Evolutionary conservation across 2,113 vertebrate genomes (phyloP).

Genomic region (Aix galericulata): DNA sequence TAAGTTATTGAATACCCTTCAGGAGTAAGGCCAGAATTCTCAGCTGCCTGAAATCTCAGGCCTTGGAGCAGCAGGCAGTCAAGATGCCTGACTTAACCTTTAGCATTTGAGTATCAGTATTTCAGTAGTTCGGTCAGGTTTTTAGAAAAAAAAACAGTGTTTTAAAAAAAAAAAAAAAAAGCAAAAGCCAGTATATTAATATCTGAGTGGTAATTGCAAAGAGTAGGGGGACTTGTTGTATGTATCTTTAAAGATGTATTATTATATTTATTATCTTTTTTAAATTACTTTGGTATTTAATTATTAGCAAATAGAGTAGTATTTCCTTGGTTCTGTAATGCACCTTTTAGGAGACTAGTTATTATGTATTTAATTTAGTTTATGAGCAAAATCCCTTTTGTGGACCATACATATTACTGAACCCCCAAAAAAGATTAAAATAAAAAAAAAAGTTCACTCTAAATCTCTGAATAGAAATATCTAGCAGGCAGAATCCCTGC

Average conservation of each 20-base stretch:
- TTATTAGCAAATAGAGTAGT: neutral
- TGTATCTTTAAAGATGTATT: neutral
- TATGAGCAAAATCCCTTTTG: neutral
- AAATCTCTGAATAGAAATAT: neutral
- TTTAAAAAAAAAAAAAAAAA: too few species aligned
- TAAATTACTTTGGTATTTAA: neutral
- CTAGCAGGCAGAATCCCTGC: neutral
- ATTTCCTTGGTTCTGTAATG: neutral
- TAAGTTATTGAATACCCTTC: neutral
- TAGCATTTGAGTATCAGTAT: neutral
- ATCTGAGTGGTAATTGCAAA: neutral
- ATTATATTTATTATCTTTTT: neutral
- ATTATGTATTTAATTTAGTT: neutral
- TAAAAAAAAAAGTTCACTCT: neutral
- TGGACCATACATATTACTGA: neutral
- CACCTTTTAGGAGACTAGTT: neutral
- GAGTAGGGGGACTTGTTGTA: neutral
- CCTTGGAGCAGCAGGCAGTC: neutral
- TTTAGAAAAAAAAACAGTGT: neutral
- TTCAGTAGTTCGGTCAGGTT: neutral
- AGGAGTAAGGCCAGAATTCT: neutral
- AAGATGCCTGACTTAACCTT: neutral
- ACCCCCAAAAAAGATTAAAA: neutral
- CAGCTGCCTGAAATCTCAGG: neutral
- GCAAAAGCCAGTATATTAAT: neutral